Conservation (phyloP, 1,140 invertebrate genomes). For the Nilaparvata lugens region DNA sequence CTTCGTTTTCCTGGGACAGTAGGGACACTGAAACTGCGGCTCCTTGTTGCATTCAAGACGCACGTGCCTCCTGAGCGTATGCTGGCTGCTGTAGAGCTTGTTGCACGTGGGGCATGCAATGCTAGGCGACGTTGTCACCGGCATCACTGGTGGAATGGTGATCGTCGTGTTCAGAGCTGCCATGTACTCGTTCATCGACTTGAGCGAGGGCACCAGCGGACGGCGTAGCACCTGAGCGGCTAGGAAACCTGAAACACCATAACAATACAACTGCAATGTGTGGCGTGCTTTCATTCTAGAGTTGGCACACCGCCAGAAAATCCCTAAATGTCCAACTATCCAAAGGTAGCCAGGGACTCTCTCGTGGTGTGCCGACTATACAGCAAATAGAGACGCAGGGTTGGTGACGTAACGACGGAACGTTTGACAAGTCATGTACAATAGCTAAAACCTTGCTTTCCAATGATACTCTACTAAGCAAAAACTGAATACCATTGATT, state of each 20-base stretch:
- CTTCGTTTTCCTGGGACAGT: slow-evolving; percentile 24
- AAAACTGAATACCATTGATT: too few relatives aligned
- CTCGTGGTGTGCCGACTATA: too few relatives aligned
- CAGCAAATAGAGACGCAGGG: too few relatives aligned
- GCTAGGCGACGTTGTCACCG: neutral
- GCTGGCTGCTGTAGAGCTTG: slow-evolving; percentile 41
- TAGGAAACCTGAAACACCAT: neutral
- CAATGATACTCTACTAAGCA: too few relatives aligned
- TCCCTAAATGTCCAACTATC: too few relatives aligned
- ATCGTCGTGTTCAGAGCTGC: neutral
- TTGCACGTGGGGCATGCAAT: slow-evolving; percentile 40
- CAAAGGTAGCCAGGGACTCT: too few relatives aligned
- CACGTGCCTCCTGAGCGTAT: slow-evolving; percentile 42
- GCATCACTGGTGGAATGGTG: neutral
- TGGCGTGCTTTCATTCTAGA: too few relatives aligned
- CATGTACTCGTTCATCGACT: slow-evolving; percentile 2
- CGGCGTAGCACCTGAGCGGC: neutral
- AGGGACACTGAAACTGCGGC: slow-evolving; percentile 39
- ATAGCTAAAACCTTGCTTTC: too few relatives aligned
- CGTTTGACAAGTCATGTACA: too few relatives aligned
- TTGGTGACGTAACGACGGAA: too few relatives aligned
- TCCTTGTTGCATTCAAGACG: slow-evolving; percentile 43
- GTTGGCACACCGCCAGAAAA: too few relatives aligned
- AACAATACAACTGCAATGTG: neutral
- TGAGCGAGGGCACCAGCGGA: neutral